These are phyloP conservation scores for Podargus strigoides DNA, from an alignment of 2,797 vertebrate genomes.

Conservation along the genomic window DNA sequence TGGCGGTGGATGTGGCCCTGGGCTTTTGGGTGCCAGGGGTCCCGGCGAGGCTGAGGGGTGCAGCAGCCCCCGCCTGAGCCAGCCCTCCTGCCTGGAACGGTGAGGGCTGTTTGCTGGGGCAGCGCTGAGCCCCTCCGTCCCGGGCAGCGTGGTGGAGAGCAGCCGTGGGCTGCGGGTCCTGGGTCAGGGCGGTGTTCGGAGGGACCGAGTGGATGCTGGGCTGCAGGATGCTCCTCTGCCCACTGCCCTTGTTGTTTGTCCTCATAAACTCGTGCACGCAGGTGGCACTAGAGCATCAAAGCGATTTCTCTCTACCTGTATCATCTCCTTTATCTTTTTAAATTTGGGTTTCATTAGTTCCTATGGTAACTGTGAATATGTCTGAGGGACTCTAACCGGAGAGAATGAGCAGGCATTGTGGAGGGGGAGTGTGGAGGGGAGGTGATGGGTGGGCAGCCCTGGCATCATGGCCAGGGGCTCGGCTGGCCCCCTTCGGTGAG, in stretches of 20 bases:
- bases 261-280: background rate
- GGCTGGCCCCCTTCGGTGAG: background rate
- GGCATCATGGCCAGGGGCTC: background rate
- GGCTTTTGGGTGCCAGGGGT: no score
- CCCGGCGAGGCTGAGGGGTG: background rate
- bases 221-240: background rate
- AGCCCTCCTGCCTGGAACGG: rapidly evolving
- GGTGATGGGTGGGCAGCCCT: background rate
- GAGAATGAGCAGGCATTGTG: background rate
- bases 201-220: rapidly evolving
- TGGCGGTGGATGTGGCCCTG: rapidly evolving
- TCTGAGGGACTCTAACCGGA: conserved; percentile 47
- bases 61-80: background rate
- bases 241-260: background rate
- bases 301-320: background rate
- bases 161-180: rapidly evolving
- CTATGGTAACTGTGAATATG: conserved; percentile 69
- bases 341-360: conserved; percentile 71
- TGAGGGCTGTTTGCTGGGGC: background rate
- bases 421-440: conserved; percentile 24
- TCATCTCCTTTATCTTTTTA: conserved; percentile 26
- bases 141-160: no score
- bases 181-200: background rate
- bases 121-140: background rate
- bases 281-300: conserved; percentile 40